Base-by-base conservation (phyloP, 37 sponge, comb jelly and placozoan species). In the Mnemiopsis leidyi region DNA sequence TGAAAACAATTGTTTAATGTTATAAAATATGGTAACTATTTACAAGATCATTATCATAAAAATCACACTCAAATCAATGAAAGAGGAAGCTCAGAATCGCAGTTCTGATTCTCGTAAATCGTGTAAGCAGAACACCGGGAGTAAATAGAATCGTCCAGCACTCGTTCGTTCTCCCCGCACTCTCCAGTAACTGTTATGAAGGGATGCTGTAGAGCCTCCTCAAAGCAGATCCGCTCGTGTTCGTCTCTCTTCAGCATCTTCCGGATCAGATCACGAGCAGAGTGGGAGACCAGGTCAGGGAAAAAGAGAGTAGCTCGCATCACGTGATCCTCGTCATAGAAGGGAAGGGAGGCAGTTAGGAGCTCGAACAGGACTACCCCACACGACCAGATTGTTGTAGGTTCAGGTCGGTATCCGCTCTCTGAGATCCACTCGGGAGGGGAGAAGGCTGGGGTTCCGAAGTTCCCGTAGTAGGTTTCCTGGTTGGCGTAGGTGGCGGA, bases 341-440 rank as follows among this genome's bases (percentile, higher is more conserved):
- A 85, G 24, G 90, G 90, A 0, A 85, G 90, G 28, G 61, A 1
- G 5, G 36, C 90, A 39, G 90, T 39, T 16, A 85, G 90, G 48
- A 85, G 2, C 61, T 85, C 90, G 29, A 85, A 85, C 28, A 85
- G 90, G 90, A 85, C 90, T 3, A 85, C 90, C 29, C 90, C 90
- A 39, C 90, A 85, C 26, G 90, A 85, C 90, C 90, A 85, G 40
- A 85, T 39, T 28, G 90, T 85, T 0, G 90, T 85, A n/a, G 90
- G 90, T 39, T 85, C 90, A n/a, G 90, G 61, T 40, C 24, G 2
- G 48, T 85, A 85, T 9, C 90, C 90, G 29, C 25, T 39, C 29
- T 85, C 35, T 21, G 23, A 36, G 39, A 85, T 85, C 90, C 90
- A 85, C 61, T 85, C 90, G 2, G 90, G 90, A 1, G 90, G 90